Conservation (phyloP, 2,888 invertebrate genomes). For the Thereva unica region DNA sequence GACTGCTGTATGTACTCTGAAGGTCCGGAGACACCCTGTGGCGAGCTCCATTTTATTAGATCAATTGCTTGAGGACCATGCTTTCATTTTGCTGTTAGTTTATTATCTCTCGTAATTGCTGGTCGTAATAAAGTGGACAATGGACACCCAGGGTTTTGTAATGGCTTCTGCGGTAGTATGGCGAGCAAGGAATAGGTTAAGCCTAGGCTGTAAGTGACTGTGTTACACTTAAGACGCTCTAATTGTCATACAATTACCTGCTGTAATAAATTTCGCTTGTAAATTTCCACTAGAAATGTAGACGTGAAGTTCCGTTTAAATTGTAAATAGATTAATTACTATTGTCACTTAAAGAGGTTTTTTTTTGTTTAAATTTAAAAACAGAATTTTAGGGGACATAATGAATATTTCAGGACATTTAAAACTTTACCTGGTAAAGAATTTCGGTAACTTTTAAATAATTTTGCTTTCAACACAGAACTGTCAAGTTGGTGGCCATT, state of each 20-base stretch:
- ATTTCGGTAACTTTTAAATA: no score
- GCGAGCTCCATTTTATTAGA: no score
- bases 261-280: constrained; percentile 29
- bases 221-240: constrained; percentile 26
- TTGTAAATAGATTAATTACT: constrained; percentile 18
- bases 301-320: constrained; percentile 6
- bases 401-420: no score
- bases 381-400: neutral
- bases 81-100: no score
- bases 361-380: neutral
- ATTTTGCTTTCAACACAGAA: no score
- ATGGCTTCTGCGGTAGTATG: neutral
- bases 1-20: neutral
- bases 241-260: constrained; percentile 34
- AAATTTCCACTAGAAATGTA: constrained; percentile 16
- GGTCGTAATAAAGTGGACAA: constrained; percentile 22
- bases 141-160: neutral
- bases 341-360: neutral
- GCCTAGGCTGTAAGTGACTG: constrained; percentile 17
- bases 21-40: neutral
- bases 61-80: no score
- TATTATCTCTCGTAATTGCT: no score
- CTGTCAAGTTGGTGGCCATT: no score
- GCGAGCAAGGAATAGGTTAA: constrained; percentile 3
- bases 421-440: no score